Base-by-base conservation (phyloP, 2,113 vertebrate species). In the Oryzias woworae region DNA sequence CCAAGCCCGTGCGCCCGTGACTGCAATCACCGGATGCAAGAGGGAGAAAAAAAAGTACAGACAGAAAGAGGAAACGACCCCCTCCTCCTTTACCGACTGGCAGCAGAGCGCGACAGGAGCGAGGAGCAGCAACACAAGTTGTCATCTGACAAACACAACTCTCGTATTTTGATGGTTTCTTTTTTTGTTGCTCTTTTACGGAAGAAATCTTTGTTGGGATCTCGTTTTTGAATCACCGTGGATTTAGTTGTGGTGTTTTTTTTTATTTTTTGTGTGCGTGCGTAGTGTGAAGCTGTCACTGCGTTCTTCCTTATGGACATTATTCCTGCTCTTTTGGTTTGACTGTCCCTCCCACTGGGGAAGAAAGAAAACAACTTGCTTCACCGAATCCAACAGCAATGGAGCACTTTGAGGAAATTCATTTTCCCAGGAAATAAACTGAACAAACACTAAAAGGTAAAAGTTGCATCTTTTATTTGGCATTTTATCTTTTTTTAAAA, bases 1-100 rank as follows among this genome's bases (percentile, higher is more conserved):
- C 65, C 59, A 48, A 83, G 72, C 84, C 45, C 80, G 81, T 87
- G 83, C 75, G 84, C 86, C 87, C 83, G 87, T 90, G 89, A 88
- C 85, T 81, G 77, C 69, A 81, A 80, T 59, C 80, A 80, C 75
- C 85, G 86, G 86, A 87, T 84, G 70, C 73, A 13, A 8, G 2
- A 70, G 70, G 71, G 83, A 56, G 57, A 84, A 69, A 80, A 84
- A 71, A 85, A 73, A 80, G 79, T 84, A 79, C 78, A 84, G 78
- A 80, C 78, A 77, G 81, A 85, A 67, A 81, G 84, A 76, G 77
- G 82, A 85, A 84, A 83, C 78, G 72, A 63, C 59, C 77, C 79
- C 68, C 69, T 47, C 64, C 57, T 62, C 31, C 76, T 51, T 53
- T 47, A 54, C 57, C 41, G 61, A 73, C 72, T 71, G 80, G 77